These are phyloP conservation scores for Procambarus clarkii DNA, from an alignment of 1,140 invertebrate genomes.

Conservation along the genomic window DNA sequence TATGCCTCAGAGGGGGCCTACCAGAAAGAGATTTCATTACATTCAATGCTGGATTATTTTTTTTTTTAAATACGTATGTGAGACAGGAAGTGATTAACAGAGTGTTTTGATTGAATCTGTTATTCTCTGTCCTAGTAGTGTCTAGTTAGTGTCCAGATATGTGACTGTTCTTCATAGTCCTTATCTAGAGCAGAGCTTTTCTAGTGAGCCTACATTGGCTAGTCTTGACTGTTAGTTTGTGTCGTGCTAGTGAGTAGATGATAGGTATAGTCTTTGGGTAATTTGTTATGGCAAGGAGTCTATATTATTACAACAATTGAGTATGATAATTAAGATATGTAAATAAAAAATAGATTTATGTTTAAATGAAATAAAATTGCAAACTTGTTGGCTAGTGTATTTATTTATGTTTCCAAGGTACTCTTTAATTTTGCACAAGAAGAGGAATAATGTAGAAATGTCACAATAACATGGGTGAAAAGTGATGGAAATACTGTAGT, in stretches of 20 bases:
- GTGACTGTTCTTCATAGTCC: slow-evolving; percentile 47
- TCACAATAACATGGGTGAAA: too few species aligned
- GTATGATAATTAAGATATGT: slow-evolving; percentile 48
- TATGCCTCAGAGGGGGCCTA: too few species aligned
- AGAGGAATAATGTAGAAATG: too few species aligned
- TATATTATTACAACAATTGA: slow-evolving; percentile 67
- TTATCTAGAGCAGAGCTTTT: slow-evolving; percentile 67
- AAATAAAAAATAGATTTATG: slow-evolving; percentile 66
- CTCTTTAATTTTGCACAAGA: too few species aligned
- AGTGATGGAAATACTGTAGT: too few species aligned
- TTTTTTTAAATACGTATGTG: too few species aligned
- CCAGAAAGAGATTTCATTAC: too few species aligned
- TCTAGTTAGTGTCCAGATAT: slow-evolving; percentile 46
- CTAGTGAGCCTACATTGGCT: slow-evolving; percentile 47
- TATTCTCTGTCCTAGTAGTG: slow-evolving; percentile 55
- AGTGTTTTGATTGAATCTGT: slow-evolving; percentile 54
- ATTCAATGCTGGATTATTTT: too few species aligned
- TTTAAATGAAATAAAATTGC: slow-evolving; percentile 64
- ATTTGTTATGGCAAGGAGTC: slow-evolving; percentile 70
- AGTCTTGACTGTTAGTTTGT: slow-evolving; percentile 66
- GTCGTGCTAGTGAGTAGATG: slow-evolving; percentile 65
- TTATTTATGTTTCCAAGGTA: background rate
- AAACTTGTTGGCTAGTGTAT: slow-evolving; percentile 41
- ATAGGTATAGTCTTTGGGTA: slow-evolving; percentile 69
- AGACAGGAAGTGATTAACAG: slow-evolving; percentile 32